Percentiles rank a stretch among this genome's conserved stretches.
Conservation (phyloP, 2,888 invertebrate genomes). For the Cantharis flavilabris region DNA sequence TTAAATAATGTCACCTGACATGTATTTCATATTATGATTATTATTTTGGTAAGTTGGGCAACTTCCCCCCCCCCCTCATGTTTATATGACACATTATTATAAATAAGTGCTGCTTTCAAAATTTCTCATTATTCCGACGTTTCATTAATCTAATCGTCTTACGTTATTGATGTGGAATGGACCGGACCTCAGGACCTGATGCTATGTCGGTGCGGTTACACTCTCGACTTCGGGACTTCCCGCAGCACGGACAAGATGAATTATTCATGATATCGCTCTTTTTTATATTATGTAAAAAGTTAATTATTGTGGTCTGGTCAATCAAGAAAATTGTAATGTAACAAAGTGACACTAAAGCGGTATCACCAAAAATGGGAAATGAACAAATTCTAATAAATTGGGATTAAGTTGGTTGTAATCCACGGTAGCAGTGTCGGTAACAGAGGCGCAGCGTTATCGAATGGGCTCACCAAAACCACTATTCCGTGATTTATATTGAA, state of each 20-base stretch:
- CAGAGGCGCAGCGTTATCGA: slow-evolving; percentile 42
- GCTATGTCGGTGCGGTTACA: background rate
- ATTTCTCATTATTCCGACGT: background rate
- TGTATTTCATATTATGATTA: slow-evolving; percentile 51
- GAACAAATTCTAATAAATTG: slow-evolving; percentile 52
- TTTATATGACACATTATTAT: background rate
- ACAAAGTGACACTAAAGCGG: slow-evolving; percentile 35
- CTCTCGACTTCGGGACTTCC: background rate
- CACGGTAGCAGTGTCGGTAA: slow-evolving; percentile 51
- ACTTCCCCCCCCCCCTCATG: background rate
- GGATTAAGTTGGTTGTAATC: slow-evolving; percentile 53
- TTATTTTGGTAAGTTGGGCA: slow-evolving; percentile 25
- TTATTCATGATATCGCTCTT: too few species aligned
- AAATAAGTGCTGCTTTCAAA: background rate
- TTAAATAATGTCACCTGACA: slow-evolving; percentile 51
- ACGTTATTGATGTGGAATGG: background rate
- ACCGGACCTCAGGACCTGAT: background rate
- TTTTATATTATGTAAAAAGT: background rate
- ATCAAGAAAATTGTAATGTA: slow-evolving; percentile 26
- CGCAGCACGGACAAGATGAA: background rate
- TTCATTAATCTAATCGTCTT: background rate
- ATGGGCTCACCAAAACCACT: slow-evolving; percentile 35
- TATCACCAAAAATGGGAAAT: slow-evolving; percentile 18
- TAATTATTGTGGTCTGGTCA: background rate
- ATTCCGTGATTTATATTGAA: slow-evolving; percentile 45